Conservation (phyloP, 2,888 invertebrate species). For the Anodontia alba region DNA sequence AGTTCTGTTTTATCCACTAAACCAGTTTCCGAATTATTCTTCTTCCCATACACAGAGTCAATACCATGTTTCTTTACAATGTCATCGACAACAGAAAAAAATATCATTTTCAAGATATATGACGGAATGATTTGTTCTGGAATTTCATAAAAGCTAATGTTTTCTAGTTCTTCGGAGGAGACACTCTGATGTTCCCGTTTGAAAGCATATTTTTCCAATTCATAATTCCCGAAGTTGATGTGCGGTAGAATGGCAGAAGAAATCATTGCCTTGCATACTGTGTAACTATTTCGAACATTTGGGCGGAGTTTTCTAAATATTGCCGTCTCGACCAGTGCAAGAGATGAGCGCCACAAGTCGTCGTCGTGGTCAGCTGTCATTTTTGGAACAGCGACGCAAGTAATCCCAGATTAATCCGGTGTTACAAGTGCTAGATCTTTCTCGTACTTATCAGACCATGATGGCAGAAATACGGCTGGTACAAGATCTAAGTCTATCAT, state of each 20-base stretch:
- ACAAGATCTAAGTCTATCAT: slow-evolving; percentile 52
- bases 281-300: slow-evolving; percentile 52
- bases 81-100: slow-evolving; percentile 42
- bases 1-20: not conserved
- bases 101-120: slow-evolving; percentile 56
- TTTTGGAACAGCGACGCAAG: slow-evolving; percentile 48
- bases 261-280: slow-evolving; percentile 36
- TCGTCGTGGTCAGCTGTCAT: slow-evolving; percentile 34
- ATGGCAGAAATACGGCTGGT: slow-evolving; percentile 43
- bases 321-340: slow-evolving; percentile 45
- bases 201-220: slow-evolving; percentile 15
- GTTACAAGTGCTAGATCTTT: slow-evolving; percentile 28
- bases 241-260: slow-evolving; percentile 32
- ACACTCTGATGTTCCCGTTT: slow-evolving; percentile 8
- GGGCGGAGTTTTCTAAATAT: slow-evolving; percentile 45
- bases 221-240: slow-evolving; percentile 35
- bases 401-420: slow-evolving; percentile 21
- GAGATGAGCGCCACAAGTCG: slow-evolving; percentile 55
- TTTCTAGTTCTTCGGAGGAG: slow-evolving; percentile 28
- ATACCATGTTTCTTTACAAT: slow-evolving; percentile 22
- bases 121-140: slow-evolving; percentile 45
- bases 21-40: not conserved
- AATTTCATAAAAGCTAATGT: slow-evolving; percentile 14
- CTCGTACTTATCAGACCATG: slow-evolving; percentile 40
- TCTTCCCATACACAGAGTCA: slow-evolving; percentile 11